Evolutionary conservation across 2,797 vertebrate genomes (phyloP).

Genomic region (Malacoraja senta): DNA sequence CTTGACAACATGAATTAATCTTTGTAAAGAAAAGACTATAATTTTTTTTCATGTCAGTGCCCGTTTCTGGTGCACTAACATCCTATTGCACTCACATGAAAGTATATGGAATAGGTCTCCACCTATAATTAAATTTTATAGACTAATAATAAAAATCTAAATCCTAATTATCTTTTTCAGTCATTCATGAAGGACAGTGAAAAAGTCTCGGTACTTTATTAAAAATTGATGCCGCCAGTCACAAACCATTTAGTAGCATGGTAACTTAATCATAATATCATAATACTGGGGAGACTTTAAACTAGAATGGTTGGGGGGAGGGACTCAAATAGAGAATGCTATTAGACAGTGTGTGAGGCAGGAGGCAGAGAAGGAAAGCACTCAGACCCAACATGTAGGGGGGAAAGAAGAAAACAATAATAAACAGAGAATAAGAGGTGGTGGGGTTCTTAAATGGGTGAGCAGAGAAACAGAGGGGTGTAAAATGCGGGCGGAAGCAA

Average conservation of each 20-base stretch:
- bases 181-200: background rate
- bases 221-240: conserved; percentile 12
- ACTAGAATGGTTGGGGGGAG: no score
- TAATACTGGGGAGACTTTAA: no score
- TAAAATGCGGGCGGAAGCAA: no score
- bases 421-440: no score
- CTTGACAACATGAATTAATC: no score
- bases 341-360: no score
- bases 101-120: background rate
- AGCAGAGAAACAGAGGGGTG: no score
- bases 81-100: background rate
- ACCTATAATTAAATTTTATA: conserved; percentile 2
- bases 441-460: no score
- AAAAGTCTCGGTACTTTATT: background rate
- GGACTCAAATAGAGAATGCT: no score
- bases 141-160: conserved; percentile 20
- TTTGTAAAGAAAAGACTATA: background rate
- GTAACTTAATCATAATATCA: conserved; percentile 19
- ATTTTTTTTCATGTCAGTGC: background rate
- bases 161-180: conserved; percentile 2
- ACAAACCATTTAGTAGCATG: conserved; percentile 7
- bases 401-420: no score
- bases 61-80: background rate
- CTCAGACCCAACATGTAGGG: no score
- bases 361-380: no score